Conservation (phyloP, 2,888 invertebrate species). For the Noctua fimbriata region DNA sequence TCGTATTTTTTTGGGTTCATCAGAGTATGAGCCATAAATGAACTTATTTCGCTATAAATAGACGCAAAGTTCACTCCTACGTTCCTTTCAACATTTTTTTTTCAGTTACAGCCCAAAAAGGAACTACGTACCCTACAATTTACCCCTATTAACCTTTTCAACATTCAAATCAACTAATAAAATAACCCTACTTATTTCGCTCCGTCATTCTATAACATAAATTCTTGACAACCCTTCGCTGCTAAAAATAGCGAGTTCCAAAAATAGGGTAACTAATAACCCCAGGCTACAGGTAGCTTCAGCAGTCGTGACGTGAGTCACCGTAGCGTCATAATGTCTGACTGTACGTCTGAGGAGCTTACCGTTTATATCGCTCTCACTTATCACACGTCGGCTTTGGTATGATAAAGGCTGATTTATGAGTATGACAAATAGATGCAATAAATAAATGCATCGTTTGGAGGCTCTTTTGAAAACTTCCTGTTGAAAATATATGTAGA, state of each 20-base stretch:
- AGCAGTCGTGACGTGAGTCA: constrained; percentile 32
- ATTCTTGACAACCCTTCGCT: constrained; percentile 38
- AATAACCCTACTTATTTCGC: constrained; percentile 29
- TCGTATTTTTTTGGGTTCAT: not conserved
- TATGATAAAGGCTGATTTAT: constrained; percentile 4
- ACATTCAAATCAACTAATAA: constrained; percentile 37
- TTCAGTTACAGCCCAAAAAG: not conserved
- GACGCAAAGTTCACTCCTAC: not conserved
- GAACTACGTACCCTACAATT: not conserved
- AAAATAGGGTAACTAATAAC: constrained; percentile 48
- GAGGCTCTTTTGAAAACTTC: not conserved
- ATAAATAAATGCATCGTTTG: not conserved
- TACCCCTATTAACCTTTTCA: constrained; percentile 29
- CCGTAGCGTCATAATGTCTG: constrained; percentile 41
- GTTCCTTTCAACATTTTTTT: not conserved
- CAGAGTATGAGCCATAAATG: not conserved
- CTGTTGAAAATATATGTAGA: not conserved
- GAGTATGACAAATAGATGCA: not conserved
- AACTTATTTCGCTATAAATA: not conserved
- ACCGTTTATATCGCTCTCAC: constrained; percentile 8
- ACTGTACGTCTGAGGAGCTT: constrained; percentile 8
- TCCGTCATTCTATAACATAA: constrained; percentile 55
- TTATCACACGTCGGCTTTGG: not conserved
- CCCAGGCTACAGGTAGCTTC: constrained; percentile 41
- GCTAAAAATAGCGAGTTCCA: constrained; percentile 54